Evolutionary conservation across 2,888 invertebrate genomes (phyloP).

Genomic region (Sphecodes monilicornis): DNA sequence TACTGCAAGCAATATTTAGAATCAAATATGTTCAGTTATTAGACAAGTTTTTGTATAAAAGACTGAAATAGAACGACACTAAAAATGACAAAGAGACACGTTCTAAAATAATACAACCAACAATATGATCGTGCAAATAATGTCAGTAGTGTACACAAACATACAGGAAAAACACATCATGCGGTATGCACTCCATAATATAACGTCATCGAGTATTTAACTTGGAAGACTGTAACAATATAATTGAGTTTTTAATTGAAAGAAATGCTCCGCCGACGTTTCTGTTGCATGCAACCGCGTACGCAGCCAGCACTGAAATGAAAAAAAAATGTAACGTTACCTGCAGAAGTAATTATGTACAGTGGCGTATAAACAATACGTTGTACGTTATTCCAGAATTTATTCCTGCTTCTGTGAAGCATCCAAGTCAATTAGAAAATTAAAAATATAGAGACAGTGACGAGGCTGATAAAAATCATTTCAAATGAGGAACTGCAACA

Average conservation of each 20-base stretch:
- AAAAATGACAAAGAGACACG: too few relatives aligned
- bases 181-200: neutral
- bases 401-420: neutral
- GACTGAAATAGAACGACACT: too few relatives aligned
- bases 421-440: neutral
- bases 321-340: neutral
- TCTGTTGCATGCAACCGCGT: neutral
- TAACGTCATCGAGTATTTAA: neutral
- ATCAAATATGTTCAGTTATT: too few relatives aligned
- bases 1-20: too few relatives aligned
- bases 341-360: neutral
- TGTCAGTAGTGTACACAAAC: neutral
- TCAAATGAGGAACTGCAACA: too few relatives aligned
- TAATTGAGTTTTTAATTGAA: slow-evolving; percentile 7
- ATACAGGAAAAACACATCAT: neutral
- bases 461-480: too few relatives aligned
- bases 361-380: neutral
- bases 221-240: neutral
- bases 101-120: neutral
- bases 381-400: neutral
- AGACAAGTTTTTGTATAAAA: too few relatives aligned
- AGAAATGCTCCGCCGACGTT: neutral
- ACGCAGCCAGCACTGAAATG: neutral
- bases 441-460: neutral
- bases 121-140: neutral